Base-by-base conservation (phyloP, 2,888 invertebrate species). In the Linnaemya tessellans region DNA sequence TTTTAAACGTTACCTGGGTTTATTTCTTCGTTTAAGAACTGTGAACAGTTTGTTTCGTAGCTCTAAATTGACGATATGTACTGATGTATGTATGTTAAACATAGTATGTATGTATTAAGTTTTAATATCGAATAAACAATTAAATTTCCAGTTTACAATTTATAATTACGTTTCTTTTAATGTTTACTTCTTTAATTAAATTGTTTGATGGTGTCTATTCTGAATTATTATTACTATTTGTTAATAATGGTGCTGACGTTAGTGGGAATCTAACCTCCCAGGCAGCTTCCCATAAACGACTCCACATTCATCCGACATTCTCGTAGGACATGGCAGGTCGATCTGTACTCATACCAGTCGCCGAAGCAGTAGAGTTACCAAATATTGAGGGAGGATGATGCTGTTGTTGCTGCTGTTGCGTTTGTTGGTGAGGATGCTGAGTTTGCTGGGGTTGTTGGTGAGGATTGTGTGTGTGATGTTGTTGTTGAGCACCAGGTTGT, bases 261-360 rank as follows among this genome's bases (percentile, higher is more conserved):
- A 89, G 87, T 82, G 90, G 88, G 87, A 90, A 89, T 87, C 90
- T 90, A 87, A 88, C 90, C 87, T 90, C 91, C 89, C 90, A 90
- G 84, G 91, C 91, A 87, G 90, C 91, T 89, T 91, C 90, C 91
- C 91, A 91, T 87, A 91, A 89, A 87, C 90, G 91, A 88, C 90
- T 91, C 88, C 91, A 90, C 88, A 90, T 90, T 91, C 91, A 92
- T 84, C 92, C 92, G 79, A 92, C 92, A 80, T 92, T 92, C 80
- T 92, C 92, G 70, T 92, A 92, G 20, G 92, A 89, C 91, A 92
- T 91, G 18, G 91, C 89, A 41, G 92, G 90, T 25, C 92, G 91
- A 80, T 92, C 92, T 56, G 90, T 90, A 84, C 88, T 89, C 90
- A 91, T 90, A 41, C 79, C 85, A 15, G 91, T 75, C 0, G 90